Base-by-base conservation (phyloP, 2,113 vertebrate genomes). In the Ammospiza nelsoni region DNA sequence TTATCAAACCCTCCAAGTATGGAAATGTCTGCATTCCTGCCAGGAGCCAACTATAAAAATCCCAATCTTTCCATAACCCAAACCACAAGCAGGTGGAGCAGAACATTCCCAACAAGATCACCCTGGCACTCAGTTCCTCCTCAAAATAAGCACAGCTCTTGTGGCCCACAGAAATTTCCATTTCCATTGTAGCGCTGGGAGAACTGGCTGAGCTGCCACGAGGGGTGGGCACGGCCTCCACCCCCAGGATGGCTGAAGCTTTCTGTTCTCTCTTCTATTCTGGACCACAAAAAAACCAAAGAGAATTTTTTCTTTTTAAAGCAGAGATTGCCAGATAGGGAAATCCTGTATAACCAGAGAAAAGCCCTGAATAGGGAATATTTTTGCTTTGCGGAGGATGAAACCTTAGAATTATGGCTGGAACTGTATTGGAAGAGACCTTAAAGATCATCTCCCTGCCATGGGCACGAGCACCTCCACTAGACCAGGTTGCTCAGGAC, bases 271-370 rank as follows among this genome's bases (percentile, higher is more conserved):
- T 79, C 63, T 69, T 83, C 41, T 66, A 14, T 39, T 74, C 46
- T 12, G 4, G 6, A 66, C 13, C 63, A 71, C 48, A 44, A 51
- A n/a, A 24, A 66, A 39, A 7, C 6, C 7, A 8, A 55, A 59
- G 6, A 69, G 41, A 37, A n/a, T 3, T 0, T 0, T 1, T 0
- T 0, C 0, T 18, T 55, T 37, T 27, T 21, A 33, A 43, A 80
- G 46, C 27, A 69, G 54, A 76, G 21, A 5, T 15, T 62, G n/a
- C 8, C 59, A 80, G 35, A 52, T 15, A 67, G 17, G 19, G 25
- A 67, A 71, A 77, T 68, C 78, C 46, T 67, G 11, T 21, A 25
- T 20, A 37, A 69, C 7, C 48, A 39, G 22, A 90, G 33, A 54
- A 84, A 92, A 84, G 37, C 23, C 23, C 29, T 31, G 5, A n/a